phyloP scores from a whole-genome alignment of 2,888 invertebrate genomes.

The Cancer borealis region DNA sequence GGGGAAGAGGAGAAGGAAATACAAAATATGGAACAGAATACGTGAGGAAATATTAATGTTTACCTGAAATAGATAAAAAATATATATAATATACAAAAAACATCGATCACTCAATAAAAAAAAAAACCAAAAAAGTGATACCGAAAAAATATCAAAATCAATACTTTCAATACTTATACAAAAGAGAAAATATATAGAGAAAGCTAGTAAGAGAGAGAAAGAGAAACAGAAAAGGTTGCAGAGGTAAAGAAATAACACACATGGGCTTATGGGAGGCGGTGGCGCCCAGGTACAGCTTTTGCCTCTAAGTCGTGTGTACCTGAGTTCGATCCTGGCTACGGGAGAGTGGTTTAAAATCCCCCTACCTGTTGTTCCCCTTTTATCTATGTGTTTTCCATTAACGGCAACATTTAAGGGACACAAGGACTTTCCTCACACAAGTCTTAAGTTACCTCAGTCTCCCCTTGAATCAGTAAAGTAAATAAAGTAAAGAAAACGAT shows the following conservation, averaged over 20 bases:
- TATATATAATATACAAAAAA: background rate
- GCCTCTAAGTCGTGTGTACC: background rate
- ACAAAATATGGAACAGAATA: background rate
- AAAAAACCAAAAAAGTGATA: background rate
- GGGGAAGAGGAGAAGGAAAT: background rate
- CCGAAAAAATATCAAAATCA: no score
- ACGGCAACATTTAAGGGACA: background rate
- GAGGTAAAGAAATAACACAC: background rate
- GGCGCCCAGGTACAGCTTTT: background rate
- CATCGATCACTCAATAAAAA: background rate
- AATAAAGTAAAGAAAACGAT: no score
- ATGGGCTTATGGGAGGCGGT: background rate
- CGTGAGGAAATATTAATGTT: background rate
- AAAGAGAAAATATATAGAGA: no score
- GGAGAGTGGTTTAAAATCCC: background rate
- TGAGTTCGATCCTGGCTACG: background rate
- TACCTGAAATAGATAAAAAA: background rate
- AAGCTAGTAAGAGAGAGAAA: background rate
- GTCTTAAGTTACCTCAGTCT: no score
- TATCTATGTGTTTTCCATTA: background rate
- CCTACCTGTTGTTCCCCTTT: background rate
- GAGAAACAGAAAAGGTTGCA: background rate
- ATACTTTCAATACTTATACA: background rate
- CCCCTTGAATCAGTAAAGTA: no score
- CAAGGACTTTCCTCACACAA: background rate